Base-by-base conservation (phyloP, 92 coral and sea anemone genomes). In the Meandrina meandrites region DNA sequence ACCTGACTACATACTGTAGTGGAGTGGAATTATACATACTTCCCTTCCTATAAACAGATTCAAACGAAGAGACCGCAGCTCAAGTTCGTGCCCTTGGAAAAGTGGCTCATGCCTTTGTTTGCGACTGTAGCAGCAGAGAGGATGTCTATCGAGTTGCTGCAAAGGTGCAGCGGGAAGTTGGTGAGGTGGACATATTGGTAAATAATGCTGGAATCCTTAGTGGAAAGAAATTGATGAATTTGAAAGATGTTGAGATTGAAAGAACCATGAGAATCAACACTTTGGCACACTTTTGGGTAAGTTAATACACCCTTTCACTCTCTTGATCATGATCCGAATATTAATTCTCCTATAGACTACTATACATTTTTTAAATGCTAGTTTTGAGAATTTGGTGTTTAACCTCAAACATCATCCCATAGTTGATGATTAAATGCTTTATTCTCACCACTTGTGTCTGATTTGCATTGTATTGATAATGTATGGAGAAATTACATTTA, bases 251-350 rank as follows among this genome's bases (percentile, higher is more conserved):
- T 17, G 86, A 90, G 81, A 92, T 96, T 73, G 89, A 94, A 76
- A 96, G 91, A 75, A 89, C 98, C 45, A 88, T 96, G 72, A 93
- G 83, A 80, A 83, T 96, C 18, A 96, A 96, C 87, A 71, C 95
- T 22, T 37, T 94, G 86, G 95, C 98, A 11, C 97, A 96, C 79
- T 96, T 92, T 77, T 96, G 98, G 98, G 98, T 96, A 87, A 88
- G 93, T n/a, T n/a, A n/a, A n/a, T n/a, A n/a, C n/a, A n/a, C n/a
- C n/a, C n/a, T n/a, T n/a, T n/a, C n/a, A n/a, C n/a, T n/a, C n/a
- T n/a, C n/a, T n/a, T n/a, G n/a, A n/a, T n/a, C n/a, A n/a, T n/a
- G n/a, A n/a, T n/a, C n/a, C n/a, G n/a, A n/a, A n/a, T n/a, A n/a
- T n/a, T n/a, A n/a, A n/a, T n/a, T n/a, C n/a, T n/a, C n/a, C n/a